Evolutionary conservation across 2,113 vertebrate genomes (phyloP).

Genomic region (Ginglymostoma cirratum): DNA sequence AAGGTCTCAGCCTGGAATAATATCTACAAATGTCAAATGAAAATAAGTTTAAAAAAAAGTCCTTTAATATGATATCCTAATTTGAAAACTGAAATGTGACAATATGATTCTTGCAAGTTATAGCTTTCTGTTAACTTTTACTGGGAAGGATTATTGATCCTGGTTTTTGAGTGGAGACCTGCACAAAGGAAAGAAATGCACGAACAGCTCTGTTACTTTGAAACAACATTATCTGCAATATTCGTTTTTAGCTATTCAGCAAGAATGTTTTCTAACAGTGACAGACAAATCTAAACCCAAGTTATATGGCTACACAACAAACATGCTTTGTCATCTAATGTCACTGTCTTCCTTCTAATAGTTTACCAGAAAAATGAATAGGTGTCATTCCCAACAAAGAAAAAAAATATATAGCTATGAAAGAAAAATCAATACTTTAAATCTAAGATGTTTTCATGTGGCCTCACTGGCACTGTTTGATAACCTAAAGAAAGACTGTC

Average conservation of each 20-base stretch:
- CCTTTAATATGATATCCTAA: neutral
- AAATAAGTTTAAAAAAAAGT: neutral
- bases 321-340: neutral
- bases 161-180: neutral
- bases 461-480: constrained; percentile 10
- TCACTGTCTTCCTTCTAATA: neutral
- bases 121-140: neutral
- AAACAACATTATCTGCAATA: constrained; percentile 15
- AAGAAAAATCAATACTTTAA: constrained; percentile 30
- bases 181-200: neutral
- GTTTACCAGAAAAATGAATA: constrained; percentile 16
- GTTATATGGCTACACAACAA: constrained; percentile 3
- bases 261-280: neutral
- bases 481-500: neutral
- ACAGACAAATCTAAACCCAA: neutral
- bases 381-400: neutral
- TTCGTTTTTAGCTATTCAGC: neutral
- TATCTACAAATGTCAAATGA: neutral
- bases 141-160: neutral
- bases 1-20: neutral
- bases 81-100: no score
- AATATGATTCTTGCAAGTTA: neutral
- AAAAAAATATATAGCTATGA: neutral
- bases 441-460: neutral
- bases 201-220: neutral